Evolutionary conservation across 2,113 vertebrate species (phyloP).

Genomic region (Psophia crepitans): DNA sequence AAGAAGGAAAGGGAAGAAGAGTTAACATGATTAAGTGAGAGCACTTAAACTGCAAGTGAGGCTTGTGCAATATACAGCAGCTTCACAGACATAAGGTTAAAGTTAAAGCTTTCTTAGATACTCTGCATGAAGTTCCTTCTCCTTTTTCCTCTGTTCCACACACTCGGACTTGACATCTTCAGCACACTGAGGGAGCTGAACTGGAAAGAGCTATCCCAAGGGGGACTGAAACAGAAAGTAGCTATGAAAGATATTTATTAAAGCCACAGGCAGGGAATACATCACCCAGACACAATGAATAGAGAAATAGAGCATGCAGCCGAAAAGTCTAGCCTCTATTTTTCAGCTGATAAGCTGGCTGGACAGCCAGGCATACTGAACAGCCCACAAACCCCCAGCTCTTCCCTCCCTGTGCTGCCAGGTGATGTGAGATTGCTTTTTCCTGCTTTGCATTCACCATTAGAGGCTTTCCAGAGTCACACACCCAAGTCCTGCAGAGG

Average conservation of each 20-base stretch:
- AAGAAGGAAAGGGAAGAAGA: not conserved
- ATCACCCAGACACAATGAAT: not conserved
- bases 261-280: slow-evolving; percentile 17
- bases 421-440: not conserved
- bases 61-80: not conserved
- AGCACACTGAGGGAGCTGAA: not conserved
- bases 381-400: not conserved
- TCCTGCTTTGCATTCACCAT: not conserved
- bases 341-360: not conserved
- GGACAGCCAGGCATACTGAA: not conserved
- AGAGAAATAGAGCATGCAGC: not conserved
- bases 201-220: not conserved
- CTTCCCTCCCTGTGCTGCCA: not conserved
- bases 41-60: not conserved
- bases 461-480: not conserved
- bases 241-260: not conserved
- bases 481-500: not conserved
- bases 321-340: not conserved
- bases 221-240: slow-evolving; percentile 14
- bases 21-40: not conserved
- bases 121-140: not conserved
- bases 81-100: not conserved
- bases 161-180: not conserved
- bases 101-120: not conserved
- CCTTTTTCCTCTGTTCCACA: not conserved